These are phyloP conservation scores for Lethenteron reissneri DNA, from an alignment of 2,113 vertebrate genomes.

Conservation along the genomic window DNA sequence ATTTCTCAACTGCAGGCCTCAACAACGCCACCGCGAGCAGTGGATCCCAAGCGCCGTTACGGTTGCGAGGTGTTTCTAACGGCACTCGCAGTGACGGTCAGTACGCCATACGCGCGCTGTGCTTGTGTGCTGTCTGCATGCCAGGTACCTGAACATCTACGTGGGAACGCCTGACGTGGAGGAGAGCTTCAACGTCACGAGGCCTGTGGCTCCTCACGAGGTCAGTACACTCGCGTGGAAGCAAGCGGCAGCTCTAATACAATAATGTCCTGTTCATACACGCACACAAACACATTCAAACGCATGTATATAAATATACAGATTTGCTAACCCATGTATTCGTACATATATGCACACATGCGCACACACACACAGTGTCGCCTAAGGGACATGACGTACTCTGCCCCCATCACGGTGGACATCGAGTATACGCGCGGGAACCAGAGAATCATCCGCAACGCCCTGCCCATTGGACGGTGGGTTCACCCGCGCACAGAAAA, in stretches of 20 bases:
- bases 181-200: conserved; percentile 92
- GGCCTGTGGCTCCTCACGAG: conserved; percentile 87
- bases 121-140: too few species aligned
- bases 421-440: conserved; percentile 88
- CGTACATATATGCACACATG: background rate
- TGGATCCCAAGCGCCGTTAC: too few species aligned
- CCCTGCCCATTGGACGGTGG: conserved; percentile 63
- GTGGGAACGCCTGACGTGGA: conserved; percentile 86
- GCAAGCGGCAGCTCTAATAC: too few species aligned
- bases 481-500: too few species aligned
- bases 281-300: background rate
- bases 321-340: background rate
- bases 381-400: conserved; percentile 88
- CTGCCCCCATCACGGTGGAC: conserved; percentile 78
- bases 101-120: too few species aligned
- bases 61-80: too few species aligned
- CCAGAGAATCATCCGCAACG: conserved; percentile 92
- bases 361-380: conserved; percentile 37
- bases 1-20: too few species aligned
- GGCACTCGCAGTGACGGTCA: too few species aligned
- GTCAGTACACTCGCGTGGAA: conserved; percentile 19
- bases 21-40: too few species aligned
- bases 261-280: too few species aligned
- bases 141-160: conserved; percentile 87
- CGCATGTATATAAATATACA: background rate